Evolutionary conservation across 2,113 vertebrate genomes (phyloP), one percentile per base, ranked within the genome.

Genomic region (Menura novaehollandiae): DNA sequence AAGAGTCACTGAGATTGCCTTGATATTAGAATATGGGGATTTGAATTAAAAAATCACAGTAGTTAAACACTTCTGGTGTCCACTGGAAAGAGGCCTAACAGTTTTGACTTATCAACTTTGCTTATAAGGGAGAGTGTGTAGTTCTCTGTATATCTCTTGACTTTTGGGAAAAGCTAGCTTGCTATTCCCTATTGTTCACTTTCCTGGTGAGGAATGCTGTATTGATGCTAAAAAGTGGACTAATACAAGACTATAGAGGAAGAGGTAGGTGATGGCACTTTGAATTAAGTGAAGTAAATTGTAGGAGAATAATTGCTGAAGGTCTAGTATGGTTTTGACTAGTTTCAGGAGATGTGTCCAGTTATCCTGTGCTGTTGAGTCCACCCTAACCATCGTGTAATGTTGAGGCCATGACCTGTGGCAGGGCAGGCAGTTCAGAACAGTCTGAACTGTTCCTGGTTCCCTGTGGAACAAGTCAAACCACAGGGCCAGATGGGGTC

Each of bases 381-480:
- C 51, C 46, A n/a, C 33, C 49, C 53, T 15, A 35, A 46, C 12
- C 58, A 8, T 17, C 0, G 0, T 56, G 43, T 39, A 12, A 7
- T 12, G 52, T 33, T 26, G 43, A 39, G 68, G 33, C 68, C 51
- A 1, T 71, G 63, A 32, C 52, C 74, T 76, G 71, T 49, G 66
- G 6, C 6, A 2, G n/a, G n/a, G n/a, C n/a, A n/a, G n/a, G n/a
- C n/a, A n/a, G n/a, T n/a, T n/a, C n/a, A n/a, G n/a, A n/a, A n/a
- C n/a, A n/a, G 21, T 23, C 56, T 82, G 33, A 41, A 6, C 37
- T 69, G 58, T 15, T 82, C 47, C 39, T 5, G 5, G 6, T 13
- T 37, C 62, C 58, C 30, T 28, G 28, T 17, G 74, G 35, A 71
- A 32, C 21, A 35, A 15, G 26, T 47, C 47, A 58, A 39, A 52